phyloP scores from a whole-genome alignment of 1,140 invertebrate species.

The Tetranychus cinnabarinus region DNA sequence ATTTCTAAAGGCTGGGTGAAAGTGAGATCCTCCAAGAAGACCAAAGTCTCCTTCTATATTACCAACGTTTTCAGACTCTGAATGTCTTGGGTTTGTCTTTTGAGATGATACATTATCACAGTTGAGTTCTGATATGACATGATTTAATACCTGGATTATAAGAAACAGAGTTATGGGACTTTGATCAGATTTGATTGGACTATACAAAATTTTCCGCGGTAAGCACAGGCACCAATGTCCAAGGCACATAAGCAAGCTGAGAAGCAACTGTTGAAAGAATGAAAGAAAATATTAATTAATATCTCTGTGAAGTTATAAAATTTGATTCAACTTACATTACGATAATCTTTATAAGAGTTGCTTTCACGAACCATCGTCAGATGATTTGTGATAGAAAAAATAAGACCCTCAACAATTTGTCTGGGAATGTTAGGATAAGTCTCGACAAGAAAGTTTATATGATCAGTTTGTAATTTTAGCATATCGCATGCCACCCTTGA shows the following conservation, averaged over 20 bases:
- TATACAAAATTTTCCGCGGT: slow-evolving; percentile 19
- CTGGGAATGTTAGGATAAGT: slow-evolving; percentile 50
- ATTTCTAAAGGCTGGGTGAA: too few relatives aligned
- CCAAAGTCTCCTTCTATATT: neutral
- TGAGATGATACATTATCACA: neutral
- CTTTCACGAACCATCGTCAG: neutral
- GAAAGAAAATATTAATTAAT: neutral
- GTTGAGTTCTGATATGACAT: neutral
- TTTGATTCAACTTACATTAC: slow-evolving; percentile 2
- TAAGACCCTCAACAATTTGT: slow-evolving; percentile 39
- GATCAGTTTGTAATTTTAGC: slow-evolving; percentile 51
- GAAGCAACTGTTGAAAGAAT: slow-evolving; percentile 30
- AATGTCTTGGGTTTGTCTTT: neutral
- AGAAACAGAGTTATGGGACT: neutral
- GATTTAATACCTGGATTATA: neutral
- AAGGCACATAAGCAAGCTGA: slow-evolving; percentile 62
- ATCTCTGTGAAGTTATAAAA: neutral
- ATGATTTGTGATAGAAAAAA: neutral
- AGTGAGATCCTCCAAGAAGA: too few relatives aligned
- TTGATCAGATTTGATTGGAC: slow-evolving; percentile 3
- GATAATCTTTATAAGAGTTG: slow-evolving; percentile 2
- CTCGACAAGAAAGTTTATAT: slow-evolving; percentile 42
- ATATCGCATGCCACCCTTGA: slow-evolving; percentile 68
- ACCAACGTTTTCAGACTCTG: neutral
- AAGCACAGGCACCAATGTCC: slow-evolving; percentile 77